Conservation (phyloP, 2,888 invertebrate genomes). For the Trissonchulus latispiculum region DNA sequence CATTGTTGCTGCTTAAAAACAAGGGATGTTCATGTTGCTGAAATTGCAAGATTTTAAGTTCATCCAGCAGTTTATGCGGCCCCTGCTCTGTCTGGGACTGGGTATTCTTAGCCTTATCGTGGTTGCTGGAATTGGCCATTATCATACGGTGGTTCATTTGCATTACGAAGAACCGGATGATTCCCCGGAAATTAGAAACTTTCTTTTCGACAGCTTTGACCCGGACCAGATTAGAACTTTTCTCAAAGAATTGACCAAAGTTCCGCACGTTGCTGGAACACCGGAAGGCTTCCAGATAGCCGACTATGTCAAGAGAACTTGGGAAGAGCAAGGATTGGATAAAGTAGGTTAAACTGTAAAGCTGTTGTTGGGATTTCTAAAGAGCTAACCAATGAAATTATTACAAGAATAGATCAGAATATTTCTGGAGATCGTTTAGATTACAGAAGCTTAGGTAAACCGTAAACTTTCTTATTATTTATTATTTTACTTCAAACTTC, state of each 20-base stretch:
- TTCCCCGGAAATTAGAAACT: neutral
- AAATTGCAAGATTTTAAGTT: no score
- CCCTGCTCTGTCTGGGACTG: conserved; percentile 6
- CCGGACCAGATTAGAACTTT: neutral
- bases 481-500: no score
- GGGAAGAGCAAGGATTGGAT: neutral
- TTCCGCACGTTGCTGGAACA: conserved; percentile 8
- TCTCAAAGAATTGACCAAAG: neutral
- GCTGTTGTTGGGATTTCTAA: neutral
- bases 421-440: no score
- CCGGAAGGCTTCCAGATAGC: neutral
- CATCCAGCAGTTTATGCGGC: no score
- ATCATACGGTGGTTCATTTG: neutral
- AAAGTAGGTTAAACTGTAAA: neutral
- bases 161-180: neutral
- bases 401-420: no score
- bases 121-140: conserved; percentile 10
- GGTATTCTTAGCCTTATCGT: neutral
- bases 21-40: no score
- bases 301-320: conserved; percentile 10
- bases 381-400: no score
- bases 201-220: neutral
- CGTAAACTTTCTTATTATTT: no score
- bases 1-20: no score
- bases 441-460: no score